A percentile compares a stretch with the other conserved stretches of the same genome.
Evolutionary conservation across 2,797 vertebrate species (phyloP).

Genomic region (Hippoglossus hippoglossus): DNA sequence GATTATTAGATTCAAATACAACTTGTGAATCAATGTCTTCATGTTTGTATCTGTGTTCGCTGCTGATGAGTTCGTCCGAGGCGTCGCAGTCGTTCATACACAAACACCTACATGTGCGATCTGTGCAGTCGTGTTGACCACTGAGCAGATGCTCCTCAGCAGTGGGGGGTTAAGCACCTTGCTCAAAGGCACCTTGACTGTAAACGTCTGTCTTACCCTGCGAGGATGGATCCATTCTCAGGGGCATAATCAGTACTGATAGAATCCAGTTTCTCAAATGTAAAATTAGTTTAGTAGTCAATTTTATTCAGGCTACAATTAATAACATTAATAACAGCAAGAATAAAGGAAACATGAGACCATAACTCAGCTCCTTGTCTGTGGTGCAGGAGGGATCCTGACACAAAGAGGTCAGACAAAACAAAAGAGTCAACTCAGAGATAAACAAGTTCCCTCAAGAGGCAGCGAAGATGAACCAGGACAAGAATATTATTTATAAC

Average conservation of each 20-base stretch:
- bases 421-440: neutral
- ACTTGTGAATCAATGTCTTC: neutral
- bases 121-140: constrained; percentile 43
- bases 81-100: constrained; percentile 3
- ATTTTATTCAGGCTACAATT: neutral
- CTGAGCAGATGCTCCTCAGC: constrained; percentile 51
- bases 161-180: constrained; percentile 55
- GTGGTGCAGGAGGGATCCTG: neutral
- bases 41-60: no score
- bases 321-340: neutral
- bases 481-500: no score
- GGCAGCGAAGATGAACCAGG: neutral
- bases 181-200: constrained; percentile 66
- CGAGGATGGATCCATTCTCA: no score
- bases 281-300: neutral
- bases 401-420: constrained; percentile 1
- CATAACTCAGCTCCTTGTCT: neutral
- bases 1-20: neutral
- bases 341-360: neutral
- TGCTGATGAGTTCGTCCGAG: no score
- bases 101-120: constrained; percentile 22
- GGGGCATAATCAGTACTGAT: neutral
- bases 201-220: no score
- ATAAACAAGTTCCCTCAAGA: neutral
- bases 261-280: neutral